Conservation (phyloP, 2,113 vertebrate genomes). For the Odocoileus virginianus region DNA sequence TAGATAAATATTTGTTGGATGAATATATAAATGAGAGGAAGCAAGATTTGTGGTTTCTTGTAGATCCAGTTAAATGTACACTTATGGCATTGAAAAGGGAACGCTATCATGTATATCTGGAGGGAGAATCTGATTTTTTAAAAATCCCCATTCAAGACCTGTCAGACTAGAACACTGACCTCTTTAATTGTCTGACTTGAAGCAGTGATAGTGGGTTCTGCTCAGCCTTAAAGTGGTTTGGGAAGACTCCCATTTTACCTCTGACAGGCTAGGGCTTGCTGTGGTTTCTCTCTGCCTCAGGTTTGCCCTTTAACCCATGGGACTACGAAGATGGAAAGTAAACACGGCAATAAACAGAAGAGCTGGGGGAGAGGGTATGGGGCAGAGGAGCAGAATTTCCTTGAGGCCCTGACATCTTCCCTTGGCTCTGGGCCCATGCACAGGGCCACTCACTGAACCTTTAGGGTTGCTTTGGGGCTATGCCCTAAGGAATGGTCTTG, state of each 20-base stretch:
- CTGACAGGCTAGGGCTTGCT: slow-evolving; percentile 44
- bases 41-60: background rate
- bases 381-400: slow-evolving; percentile 61
- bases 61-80: background rate
- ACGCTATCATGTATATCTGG: background rate
- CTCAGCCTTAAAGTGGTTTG: slow-evolving; percentile 33
- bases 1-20: background rate
- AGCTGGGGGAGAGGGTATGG: slow-evolving; percentile 13
- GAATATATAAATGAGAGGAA: background rate
- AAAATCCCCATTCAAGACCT: background rate
- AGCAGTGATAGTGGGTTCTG: background rate
- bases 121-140: slow-evolving; percentile 12
- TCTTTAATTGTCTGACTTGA: slow-evolving; percentile 23
- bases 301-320: slow-evolving; percentile 66
- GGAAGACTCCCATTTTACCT: slow-evolving; percentile 47
- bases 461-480: slow-evolving; percentile 71
- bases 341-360: slow-evolving; percentile 64
- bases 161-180: background rate
- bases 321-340: slow-evolving; percentile 66
- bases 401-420: slow-evolving; percentile 68
- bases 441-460: slow-evolving; percentile 64
- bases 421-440: slow-evolving; percentile 72
- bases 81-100: background rate
- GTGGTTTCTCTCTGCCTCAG: slow-evolving; percentile 70
- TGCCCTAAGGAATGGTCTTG: slow-evolving; percentile 59